These are phyloP conservation scores for Mirza zaza DNA, from an alignment of 2,113 vertebrate genomes.

Conservation along the genomic window DNA sequence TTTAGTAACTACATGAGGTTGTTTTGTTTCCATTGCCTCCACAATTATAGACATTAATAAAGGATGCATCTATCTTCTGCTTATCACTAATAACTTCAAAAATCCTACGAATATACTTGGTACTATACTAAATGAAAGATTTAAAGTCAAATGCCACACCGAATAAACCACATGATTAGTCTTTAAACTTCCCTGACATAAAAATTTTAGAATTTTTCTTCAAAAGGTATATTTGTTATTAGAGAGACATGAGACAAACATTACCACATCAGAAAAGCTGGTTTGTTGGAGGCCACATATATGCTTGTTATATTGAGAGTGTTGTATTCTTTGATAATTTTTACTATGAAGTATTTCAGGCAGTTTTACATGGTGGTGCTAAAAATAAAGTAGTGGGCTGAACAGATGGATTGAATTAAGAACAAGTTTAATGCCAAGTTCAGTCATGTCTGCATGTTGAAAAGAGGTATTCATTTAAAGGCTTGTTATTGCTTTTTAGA, in stretches of 20 bases:
- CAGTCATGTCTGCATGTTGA: constrained; percentile 73
- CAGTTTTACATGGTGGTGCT: constrained; percentile 65
- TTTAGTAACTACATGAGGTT: neutral
- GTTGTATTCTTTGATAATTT: constrained; percentile 70
- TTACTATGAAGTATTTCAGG: constrained; percentile 63
- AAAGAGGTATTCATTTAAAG: constrained; percentile 77
- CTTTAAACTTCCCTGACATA: neutral
- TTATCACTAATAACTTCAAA: neutral
- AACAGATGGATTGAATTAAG: constrained; percentile 79
- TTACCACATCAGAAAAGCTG: neutral
- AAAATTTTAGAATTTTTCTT: constrained; percentile 8
- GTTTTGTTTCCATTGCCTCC: neutral
- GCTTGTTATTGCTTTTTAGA: constrained; percentile 36
- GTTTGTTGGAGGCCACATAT: neutral
- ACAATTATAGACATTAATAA: neutral
- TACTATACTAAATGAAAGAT: neutral
- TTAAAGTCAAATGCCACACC: neutral
- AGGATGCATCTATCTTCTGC: neutral
- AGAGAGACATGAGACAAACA: neutral
- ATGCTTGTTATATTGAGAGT: constrained; percentile 32
- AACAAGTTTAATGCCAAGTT: constrained; percentile 66
- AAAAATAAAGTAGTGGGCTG: constrained; percentile 59
- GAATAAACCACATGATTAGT: neutral
- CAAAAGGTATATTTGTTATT: neutral
- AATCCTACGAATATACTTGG: neutral